Conservation (phyloP, 2,888 invertebrate genomes). For the Xiphydria camelus region DNA sequence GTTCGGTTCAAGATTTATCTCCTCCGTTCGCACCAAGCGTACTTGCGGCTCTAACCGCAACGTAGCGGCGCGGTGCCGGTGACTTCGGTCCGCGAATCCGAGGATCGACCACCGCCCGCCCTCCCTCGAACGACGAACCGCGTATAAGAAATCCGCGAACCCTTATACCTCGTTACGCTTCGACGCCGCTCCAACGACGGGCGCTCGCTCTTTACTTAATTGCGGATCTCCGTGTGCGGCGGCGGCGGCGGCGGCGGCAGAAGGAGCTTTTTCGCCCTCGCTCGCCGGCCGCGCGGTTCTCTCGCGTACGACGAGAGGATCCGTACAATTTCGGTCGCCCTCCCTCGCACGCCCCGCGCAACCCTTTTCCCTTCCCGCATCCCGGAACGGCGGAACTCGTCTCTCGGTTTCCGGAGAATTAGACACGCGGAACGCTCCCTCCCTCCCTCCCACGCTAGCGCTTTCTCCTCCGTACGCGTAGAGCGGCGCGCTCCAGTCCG, state of each 20-base stretch:
- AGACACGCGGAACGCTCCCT: conserved; percentile 10
- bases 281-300: neutral
- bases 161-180: conserved; percentile 26
- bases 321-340: conserved; percentile 11
- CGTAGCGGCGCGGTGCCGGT: too few relatives aligned
- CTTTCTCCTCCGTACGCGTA: conserved; percentile 3
- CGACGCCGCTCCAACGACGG: conserved; percentile 25
- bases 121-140: neutral
- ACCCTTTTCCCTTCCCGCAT: conserved; percentile 11
- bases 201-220: conserved; percentile 48
- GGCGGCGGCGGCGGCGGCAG: too few relatives aligned
- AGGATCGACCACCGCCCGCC: conserved; percentile 19
- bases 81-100: too few relatives aligned
- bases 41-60: too few relatives aligned
- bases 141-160: neutral
- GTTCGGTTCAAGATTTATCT: conserved; percentile 24
- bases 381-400: conserved; percentile 18
- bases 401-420: conserved; percentile 20
- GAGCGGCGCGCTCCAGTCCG: conserved; percentile 8
- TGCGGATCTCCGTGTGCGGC: conserved; percentile 43
- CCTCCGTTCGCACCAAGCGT: too few relatives aligned
- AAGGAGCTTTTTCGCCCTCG: conserved; percentile 8
- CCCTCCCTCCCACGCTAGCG: neutral
- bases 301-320: too few relatives aligned
- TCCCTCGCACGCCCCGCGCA: conserved; percentile 12